Percentiles rank a stretch among this genome's conserved stretches.
phyloP scores from a whole-genome alignment of 2,113 vertebrate species.

The Erinaceus europaeus region DNA sequence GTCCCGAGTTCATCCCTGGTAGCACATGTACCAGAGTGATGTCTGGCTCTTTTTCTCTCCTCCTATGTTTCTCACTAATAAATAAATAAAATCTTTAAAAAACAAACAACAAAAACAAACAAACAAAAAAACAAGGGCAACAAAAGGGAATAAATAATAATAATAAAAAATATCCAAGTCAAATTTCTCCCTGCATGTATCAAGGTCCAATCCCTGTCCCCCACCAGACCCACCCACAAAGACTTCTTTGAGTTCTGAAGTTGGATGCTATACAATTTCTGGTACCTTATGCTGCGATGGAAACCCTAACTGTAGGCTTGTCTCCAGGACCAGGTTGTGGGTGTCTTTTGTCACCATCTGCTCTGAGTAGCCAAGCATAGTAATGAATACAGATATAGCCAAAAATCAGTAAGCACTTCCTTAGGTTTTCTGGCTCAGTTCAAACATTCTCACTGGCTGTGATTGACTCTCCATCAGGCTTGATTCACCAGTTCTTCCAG shows the following conservation, averaged over 20 bases:
- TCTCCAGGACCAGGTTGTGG: not conserved
- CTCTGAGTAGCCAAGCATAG: slow-evolving; percentile 2
- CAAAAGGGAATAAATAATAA: no score
- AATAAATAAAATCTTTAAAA: no score
- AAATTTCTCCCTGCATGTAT: not conserved
- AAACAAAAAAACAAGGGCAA: no score
- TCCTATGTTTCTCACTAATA: no score
- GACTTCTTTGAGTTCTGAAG: not conserved
- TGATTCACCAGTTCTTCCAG: not conserved
- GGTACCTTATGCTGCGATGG: not conserved
- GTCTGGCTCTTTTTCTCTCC: no score
- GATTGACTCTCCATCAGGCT: not conserved
- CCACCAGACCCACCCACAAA: not conserved
- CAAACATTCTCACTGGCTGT: not conserved
- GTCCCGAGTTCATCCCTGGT: no score
- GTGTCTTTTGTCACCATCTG: slow-evolving; percentile 16
- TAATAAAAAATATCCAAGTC: slow-evolving; percentile 9
- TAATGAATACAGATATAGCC: not conserved
- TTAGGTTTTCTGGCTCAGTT: not conserved
- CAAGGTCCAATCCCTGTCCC: not conserved
- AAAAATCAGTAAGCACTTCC: slow-evolving; percentile 12
- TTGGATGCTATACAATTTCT: not conserved
- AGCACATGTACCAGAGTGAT: no score
- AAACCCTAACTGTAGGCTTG: slow-evolving; percentile 21
- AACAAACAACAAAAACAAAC: no score